A percentile compares a stretch with the other conserved stretches of the same genome.
Conservation (phyloP, 1,140 invertebrate species). For the Octopus sinensis region DNA sequence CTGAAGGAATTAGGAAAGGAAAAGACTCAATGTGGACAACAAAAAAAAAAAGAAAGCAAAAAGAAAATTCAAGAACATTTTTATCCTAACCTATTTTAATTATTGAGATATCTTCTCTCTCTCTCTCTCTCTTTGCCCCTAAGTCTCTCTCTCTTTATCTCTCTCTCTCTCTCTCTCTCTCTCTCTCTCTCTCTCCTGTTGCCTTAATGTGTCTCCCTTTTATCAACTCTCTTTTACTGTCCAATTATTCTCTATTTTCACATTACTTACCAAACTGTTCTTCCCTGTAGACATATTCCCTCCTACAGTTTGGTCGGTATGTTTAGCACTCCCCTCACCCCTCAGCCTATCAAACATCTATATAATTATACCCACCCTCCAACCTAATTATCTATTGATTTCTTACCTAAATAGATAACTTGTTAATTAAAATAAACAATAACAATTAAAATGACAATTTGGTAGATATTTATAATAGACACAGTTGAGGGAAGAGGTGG, state of each 20-base stretch:
- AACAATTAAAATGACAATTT: background rate
- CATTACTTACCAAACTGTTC: background rate
- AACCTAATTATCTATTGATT: too few relatives aligned
- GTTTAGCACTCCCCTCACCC: background rate
- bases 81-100: background rate
- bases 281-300: background rate
- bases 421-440: too few relatives aligned
- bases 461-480: background rate
- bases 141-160: background rate
- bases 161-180: slow-evolving; percentile 6
- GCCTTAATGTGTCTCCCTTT: background rate
- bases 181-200: slow-evolving; percentile 8
- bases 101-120: background rate
- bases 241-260: background rate
- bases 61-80: background rate
- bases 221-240: background rate
- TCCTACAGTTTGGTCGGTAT: background rate
- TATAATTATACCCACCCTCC: background rate
- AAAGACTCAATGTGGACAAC: background rate
- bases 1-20: background rate
- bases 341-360: background rate
- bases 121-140: background rate
- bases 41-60: background rate
- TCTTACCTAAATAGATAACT: too few relatives aligned
- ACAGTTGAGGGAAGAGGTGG: background rate